Base-by-base conservation (phyloP, 23 tunicate genomes). In the Trididemnum nubilum region DNA sequence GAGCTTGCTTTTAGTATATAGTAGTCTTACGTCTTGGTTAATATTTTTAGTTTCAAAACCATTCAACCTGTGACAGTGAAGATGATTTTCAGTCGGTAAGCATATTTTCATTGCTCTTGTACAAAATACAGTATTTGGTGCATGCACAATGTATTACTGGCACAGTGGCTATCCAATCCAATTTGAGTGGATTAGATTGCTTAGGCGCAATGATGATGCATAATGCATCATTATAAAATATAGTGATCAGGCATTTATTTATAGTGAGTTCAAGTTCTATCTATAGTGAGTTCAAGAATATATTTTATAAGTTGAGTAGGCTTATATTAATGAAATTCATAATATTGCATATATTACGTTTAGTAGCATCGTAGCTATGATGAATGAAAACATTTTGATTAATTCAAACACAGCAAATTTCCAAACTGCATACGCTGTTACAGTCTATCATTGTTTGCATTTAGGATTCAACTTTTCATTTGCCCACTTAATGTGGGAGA, bases 401-500 rank as follows among this genome's bases (percentile, higher is more conserved):
- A 44, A 44, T 44, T 44, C 15, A 44, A 44, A 44, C 54, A 44
- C 54, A 44, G 54, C 54, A 44, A 44, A 44, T n/a, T n/a, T n/a
- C 9, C 15, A 7, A 9, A 7, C 54, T 44, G 54, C 54, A 44
- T 44, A 44, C 15, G 54, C 54, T 7, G 54, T 44, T 44, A 44
- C 15, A 44, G 54, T 44, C 9, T 44, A 15, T 44, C 54, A 7
- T 44, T 44, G 54, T 15, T 44, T 44, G 54, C 54, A 44, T 44
- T 44, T 44, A 61, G 67, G 67, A 22, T 61, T 23, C 26, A 61
- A 61, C 26, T 61, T 21, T 61, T 61, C 67, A 61, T 21, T 61
- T 61, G 67, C 67, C 67, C 29, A 61, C 28, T 24, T 61, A 12
- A 21, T 24, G 67, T 61, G 67, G 67, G 4, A 61, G 67, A 61